Evolutionary conservation across 2,113 vertebrate genomes (phyloP).

Genomic region (Azemiops feae): DNA sequence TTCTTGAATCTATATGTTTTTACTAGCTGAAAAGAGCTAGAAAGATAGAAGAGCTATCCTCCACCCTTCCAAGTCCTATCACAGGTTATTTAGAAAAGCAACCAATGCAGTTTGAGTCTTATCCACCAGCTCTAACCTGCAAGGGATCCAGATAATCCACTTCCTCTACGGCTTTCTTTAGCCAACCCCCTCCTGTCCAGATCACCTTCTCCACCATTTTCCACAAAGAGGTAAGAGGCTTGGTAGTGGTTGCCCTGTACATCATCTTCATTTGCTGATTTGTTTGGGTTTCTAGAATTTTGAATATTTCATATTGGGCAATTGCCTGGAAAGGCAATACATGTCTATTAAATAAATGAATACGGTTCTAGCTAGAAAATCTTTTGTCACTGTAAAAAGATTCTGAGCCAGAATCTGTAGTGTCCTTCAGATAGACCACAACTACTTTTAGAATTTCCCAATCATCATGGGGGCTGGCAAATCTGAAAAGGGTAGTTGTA

Average conservation of each 20-base stretch:
- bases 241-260: neutral
- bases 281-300: neutral
- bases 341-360: neutral
- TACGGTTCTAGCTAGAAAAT: neutral
- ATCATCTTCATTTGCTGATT: neutral
- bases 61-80: neutral
- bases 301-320: neutral
- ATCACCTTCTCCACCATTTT: neutral
- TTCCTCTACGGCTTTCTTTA: neutral
- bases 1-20: neutral
- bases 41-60: neutral
- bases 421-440: neutral
- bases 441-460: neutral
- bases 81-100: neutral
- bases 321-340: neutral
- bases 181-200: neutral
- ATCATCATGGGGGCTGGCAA: neutral
- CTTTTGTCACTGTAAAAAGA: neutral
- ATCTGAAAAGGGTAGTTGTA: neutral
- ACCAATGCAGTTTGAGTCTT: neutral
- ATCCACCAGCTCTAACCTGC: neutral
- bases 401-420: neutral
- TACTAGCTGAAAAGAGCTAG: neutral
- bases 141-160: neutral
- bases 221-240: neutral